Evolutionary conservation across 2,888 invertebrate genomes (phyloP).

Genomic region (Sicus ferrugineus): DNA sequence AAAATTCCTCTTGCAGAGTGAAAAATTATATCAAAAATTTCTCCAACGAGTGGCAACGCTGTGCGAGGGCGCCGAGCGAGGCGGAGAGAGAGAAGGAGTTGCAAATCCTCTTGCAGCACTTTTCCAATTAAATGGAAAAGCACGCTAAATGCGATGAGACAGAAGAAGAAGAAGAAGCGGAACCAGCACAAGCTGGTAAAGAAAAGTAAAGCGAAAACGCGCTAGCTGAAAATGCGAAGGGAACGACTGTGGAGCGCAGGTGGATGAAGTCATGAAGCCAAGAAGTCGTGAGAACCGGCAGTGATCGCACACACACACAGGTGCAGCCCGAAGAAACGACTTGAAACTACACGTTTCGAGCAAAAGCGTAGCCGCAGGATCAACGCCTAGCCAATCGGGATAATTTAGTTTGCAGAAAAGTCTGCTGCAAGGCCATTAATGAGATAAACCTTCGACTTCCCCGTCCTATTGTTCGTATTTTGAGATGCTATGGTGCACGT

Average conservation of each 20-base stretch:
- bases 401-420: background rate
- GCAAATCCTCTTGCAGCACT: conserved; percentile 43
- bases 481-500: no score
- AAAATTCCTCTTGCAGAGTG: conserved; percentile 23
- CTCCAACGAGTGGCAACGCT: conserved; percentile 1
- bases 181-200: background rate
- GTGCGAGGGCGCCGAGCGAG: no score
- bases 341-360: background rate
- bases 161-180: conserved; percentile 47
- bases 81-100: background rate
- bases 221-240: conserved; percentile 5
- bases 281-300: background rate
- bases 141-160: conserved; percentile 48
- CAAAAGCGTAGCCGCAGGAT: background rate
- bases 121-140: conserved; percentile 61
- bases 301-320: no score
- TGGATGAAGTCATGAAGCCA: background rate
- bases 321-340: no score
- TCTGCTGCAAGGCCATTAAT: no score
- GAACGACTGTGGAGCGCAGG: background rate
- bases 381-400: background rate
- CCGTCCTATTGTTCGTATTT: no score
- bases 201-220: background rate
- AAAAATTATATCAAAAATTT: conserved; percentile 19
- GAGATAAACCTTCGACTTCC: no score